Conservation (phyloP, 2,113 vertebrate genomes). For the Cyphomyrus plagiostoma region DNA sequence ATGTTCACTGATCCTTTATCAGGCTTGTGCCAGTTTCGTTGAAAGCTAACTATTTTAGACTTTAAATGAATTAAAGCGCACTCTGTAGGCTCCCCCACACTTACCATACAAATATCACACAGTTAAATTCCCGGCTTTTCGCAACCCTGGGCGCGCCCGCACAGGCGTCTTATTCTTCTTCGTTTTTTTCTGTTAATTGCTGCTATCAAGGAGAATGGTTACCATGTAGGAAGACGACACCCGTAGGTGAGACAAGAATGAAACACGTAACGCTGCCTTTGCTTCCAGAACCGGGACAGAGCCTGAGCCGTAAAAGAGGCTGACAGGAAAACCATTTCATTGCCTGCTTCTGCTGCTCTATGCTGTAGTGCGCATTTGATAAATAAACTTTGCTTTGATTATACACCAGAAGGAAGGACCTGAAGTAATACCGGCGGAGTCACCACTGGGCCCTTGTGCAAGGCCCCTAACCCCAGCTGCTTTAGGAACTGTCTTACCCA, state of each 20-base stretch:
- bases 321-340: not conserved
- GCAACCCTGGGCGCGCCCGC: not conserved
- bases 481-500: not conserved
- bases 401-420: not conserved
- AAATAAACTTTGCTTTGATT: not conserved
- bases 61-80: not conserved
- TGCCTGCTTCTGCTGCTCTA: not conserved
- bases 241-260: not conserved
- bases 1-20: not conserved
- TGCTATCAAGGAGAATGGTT: not conserved
- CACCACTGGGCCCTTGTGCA: not conserved
- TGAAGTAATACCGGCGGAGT: not conserved
- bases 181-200: not conserved
- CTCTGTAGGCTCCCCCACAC: not conserved
- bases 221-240: not conserved
- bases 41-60: not conserved
- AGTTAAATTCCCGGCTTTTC: not conserved
- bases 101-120: not conserved
- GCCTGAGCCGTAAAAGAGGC: not conserved
- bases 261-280: not conserved
- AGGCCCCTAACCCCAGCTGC: not conserved
- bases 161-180: not conserved
- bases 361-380: not conserved
- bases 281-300: not conserved
- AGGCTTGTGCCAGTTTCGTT: not conserved